A percentile compares a stretch with the other conserved stretches of the same genome.
Evolutionary conservation across 2,888 invertebrate genomes (phyloP).

Genomic region (Linyphia triangularis): DNA sequence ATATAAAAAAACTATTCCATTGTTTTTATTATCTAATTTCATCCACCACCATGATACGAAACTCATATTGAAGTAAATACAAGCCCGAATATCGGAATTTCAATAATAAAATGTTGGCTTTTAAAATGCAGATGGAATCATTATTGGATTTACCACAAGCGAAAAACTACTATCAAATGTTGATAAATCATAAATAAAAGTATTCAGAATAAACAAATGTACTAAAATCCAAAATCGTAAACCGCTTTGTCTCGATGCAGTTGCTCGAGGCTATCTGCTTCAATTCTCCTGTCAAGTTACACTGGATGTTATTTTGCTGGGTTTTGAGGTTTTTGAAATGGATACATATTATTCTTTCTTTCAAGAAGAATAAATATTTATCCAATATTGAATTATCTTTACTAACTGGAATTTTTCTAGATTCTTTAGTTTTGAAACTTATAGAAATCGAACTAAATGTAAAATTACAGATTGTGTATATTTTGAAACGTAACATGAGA

Average conservation of each 20-base stretch:
- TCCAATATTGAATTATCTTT: too few relatives aligned
- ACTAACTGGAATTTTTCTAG: too few relatives aligned
- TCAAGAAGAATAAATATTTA: too few relatives aligned
- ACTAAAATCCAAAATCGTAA: neutral
- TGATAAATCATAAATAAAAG: neutral
- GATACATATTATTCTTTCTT: too few relatives aligned
- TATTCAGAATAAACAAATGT: neutral
- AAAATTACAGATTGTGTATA: too few relatives aligned
- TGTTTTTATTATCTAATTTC: too few relatives aligned
- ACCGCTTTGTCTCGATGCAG: neutral
- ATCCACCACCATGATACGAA: too few relatives aligned
- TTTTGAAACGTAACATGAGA: too few relatives aligned
- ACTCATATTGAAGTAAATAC: too few relatives aligned
- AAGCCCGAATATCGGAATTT: neutral
- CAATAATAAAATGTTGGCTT: neutral
- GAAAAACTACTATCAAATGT: neutral
- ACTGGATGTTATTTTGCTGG: neutral
- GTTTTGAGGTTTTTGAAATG: neutral
- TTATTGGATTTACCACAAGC: neutral
- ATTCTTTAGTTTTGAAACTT: too few relatives aligned
- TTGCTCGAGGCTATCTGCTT: neutral
- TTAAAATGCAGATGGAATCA: neutral
- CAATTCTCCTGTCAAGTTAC: slow-evolving; percentile 5
- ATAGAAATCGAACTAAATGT: too few relatives aligned
- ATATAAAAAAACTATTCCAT: too few relatives aligned